Conservation (phyloP, 2,888 invertebrate genomes). For the Caenorhabditis angaria region DNA sequence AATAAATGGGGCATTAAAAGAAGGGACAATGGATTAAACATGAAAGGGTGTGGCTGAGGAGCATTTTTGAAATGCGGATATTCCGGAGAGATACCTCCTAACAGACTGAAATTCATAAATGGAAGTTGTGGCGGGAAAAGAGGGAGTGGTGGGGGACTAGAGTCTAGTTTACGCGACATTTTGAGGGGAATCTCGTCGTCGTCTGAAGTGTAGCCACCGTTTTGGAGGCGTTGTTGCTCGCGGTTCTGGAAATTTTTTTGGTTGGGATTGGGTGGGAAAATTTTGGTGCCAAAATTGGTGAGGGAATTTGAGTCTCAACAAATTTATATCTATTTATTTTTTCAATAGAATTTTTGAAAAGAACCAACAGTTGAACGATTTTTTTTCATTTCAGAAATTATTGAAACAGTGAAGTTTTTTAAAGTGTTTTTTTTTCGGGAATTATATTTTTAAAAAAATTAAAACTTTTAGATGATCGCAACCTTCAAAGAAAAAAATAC, state of each 20-base stretch:
- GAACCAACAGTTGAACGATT: not conserved
- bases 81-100: no score
- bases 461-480: no score
- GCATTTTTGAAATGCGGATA: no score
- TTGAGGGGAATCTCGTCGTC: constrained; percentile 24
- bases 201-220: constrained; percentile 26
- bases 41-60: constrained; percentile 6
- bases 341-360: not conserved
- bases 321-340: not conserved
- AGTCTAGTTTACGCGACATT: constrained; percentile 22
- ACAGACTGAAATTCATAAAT: constrained; percentile 26
- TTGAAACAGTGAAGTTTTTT: constrained; percentile 3
- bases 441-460: no score
- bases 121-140: constrained; percentile 13
- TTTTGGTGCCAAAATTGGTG: not conserved
- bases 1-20: constrained; percentile 47
- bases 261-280: not conserved
- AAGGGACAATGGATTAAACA: constrained; percentile 46
- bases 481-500: no score
- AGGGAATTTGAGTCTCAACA: not conserved
- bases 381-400: not conserved
- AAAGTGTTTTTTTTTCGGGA: no score
- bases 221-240: no score
- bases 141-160: constrained; percentile 19
- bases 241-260: constrained; percentile 22